Base-by-base conservation (phyloP, 2,888 invertebrate species). In the Ormyrus rosae region DNA sequence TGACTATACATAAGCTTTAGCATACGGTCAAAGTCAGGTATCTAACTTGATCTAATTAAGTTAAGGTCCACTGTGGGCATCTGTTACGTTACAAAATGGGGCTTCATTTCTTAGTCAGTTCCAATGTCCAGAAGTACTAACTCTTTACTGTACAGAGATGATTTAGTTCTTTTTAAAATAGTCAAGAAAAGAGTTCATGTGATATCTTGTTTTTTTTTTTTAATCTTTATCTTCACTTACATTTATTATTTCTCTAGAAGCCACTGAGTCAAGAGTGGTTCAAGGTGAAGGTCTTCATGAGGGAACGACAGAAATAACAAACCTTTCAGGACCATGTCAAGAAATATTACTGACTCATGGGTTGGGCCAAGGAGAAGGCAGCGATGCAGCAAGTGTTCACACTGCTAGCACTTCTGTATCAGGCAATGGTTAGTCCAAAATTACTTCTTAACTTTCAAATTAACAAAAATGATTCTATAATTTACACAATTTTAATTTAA, bases 361-460 rank as follows among this genome's bases (percentile, higher is more conserved):
- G 0, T 34, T 78, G 34, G 77, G 73, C 11, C 78, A 83, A 68
- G 71, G 80, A 51, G 90, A 90, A 79, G 85, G 89, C 80, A 89
- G 88, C 70, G 91, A 90, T 85, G 90, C 87, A 78, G 85, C 88
- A 71, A 91, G 90, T 81, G 87, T 89, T 83, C 90, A 88, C 65
- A 90, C 90, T 78, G 89, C 90, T 67, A 90, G 90, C 78, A 90
- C 90, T 45, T 90, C 90, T 10, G 85, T 88, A 75, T 90, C 90
- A 76, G 90, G 90, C 73, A 90, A 91, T 86, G 90, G 90, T 90
- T 81, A 87, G 84, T 81, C 4, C 34, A 34, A 34, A 34, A 34
- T 34, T 34, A 34, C 34, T 34, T 34, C 34, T 80, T 53, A 51
- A 50, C 11, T 34, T 34, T 34, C 34, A 34, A 34, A 34, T 34